phyloP scores from a whole-genome alignment of 2,797 vertebrate species.

The Poeciliopsis presidionis region DNA sequence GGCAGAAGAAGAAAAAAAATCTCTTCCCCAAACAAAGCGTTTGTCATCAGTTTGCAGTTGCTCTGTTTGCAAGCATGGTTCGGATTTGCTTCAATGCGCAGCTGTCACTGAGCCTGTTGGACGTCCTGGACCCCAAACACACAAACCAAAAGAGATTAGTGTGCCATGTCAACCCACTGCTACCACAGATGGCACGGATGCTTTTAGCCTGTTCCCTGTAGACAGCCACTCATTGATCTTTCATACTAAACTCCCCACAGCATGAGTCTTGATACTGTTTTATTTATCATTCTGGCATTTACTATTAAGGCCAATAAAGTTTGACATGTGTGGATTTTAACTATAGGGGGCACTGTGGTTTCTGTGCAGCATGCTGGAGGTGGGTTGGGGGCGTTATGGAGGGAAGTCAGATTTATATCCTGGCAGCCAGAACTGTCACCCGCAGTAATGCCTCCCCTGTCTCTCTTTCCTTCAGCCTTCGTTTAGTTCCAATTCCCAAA shows the following conservation, averaged over 20 bases:
- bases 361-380: slow-evolving; percentile 62
- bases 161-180: slow-evolving; percentile 77
- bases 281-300: slow-evolving; percentile 79
- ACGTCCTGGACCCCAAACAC: slow-evolving; percentile 79
- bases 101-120: slow-evolving; percentile 80
- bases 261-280: slow-evolving; percentile 77
- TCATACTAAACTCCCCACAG: slow-evolving; percentile 78
- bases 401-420: slow-evolving; percentile 59
- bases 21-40: slow-evolving; percentile 76
- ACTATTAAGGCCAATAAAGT: slow-evolving; percentile 77
- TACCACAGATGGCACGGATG: slow-evolving; percentile 79
- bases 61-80: slow-evolving; percentile 74
- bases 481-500: slow-evolving; percentile 62
- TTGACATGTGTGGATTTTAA: slow-evolving; percentile 75
- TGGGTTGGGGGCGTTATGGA: background rate
- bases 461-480: slow-evolving; percentile 45
- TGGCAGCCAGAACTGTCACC: slow-evolving; percentile 71
- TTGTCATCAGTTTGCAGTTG: slow-evolving; percentile 83
- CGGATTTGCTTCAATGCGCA: slow-evolving; percentile 74
- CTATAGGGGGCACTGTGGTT: slow-evolving; percentile 80
- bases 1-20: slow-evolving; percentile 59
- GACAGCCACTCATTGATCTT: slow-evolving; percentile 79
- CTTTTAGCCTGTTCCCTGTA: slow-evolving; percentile 74
- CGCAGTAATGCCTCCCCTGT: slow-evolving; percentile 56
- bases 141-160: slow-evolving; percentile 82